Percentiles rank a stretch among this genome's conserved stretches.
Conservation (phyloP, 2,888 invertebrate genomes). For the Dexiosoma caninum region DNA sequence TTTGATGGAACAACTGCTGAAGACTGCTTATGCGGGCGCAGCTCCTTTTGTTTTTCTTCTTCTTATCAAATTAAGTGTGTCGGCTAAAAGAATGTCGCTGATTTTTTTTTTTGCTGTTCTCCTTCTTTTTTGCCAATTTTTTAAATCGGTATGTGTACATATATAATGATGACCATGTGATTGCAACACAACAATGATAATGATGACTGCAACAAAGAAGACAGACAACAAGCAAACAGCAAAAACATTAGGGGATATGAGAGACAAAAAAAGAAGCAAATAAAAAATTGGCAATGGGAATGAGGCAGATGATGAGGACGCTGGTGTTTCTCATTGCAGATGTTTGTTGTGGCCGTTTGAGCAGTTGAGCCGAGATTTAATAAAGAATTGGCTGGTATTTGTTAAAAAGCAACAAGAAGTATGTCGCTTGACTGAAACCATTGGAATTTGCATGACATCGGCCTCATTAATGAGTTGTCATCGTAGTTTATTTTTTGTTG, state of each 20-base stretch:
- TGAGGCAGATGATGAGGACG: conserved; percentile 14
- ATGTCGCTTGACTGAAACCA: conserved; percentile 52
- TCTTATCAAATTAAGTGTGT: conserved; percentile 53
- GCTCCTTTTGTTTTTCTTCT: not conserved
- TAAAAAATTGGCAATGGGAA: not conserved
- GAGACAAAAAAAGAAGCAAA: not conserved
- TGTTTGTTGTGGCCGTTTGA: conserved; percentile 37
- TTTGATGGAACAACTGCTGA: not conserved
- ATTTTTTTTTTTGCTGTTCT: not conserved
- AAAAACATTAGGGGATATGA: conserved; percentile 8
- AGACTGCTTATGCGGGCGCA: conserved; percentile 43
- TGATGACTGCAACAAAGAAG: conserved; percentile 28
- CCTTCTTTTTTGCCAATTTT: not conserved
- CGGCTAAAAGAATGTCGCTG: conserved; percentile 25
- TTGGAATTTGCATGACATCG: conserved; percentile 64
- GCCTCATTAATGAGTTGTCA: conserved; percentile 63
- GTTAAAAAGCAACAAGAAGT: conserved; percentile 33
- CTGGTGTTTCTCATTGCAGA: conserved; percentile 47
- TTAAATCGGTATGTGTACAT: conserved; percentile 19
- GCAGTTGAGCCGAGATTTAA: conserved; percentile 15
- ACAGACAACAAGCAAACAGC: too few species aligned
- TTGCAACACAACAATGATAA: conserved; percentile 32
- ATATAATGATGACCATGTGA: conserved; percentile 58
- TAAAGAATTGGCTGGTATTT: conserved; percentile 29
- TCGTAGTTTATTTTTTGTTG: conserved; percentile 26